Evolutionary conservation across 2,888 invertebrate genomes (phyloP), one percentile per base, ranked within the genome.

Genomic region (Steinernema hermaphroditum): DNA sequence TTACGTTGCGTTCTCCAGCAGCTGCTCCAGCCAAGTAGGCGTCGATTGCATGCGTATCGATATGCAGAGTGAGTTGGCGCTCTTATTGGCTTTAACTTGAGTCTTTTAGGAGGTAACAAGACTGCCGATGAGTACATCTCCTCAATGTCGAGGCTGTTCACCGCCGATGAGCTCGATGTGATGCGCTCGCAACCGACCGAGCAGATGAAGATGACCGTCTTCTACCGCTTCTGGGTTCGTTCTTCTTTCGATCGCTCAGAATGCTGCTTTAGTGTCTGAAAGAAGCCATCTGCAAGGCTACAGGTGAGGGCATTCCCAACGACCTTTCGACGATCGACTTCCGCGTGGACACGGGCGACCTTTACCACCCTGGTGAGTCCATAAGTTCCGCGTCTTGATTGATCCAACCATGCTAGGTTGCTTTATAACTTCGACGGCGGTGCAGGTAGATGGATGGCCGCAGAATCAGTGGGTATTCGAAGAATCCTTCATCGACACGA

Each of bases 11-110:
- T 83, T 86, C 74, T 84, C 83, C 0, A 83, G 81, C 70, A 84
- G 84, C 68, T 86, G 86, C 72, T 76, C 79, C 8, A 68, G 75
- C 1, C 73, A 80, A 50, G 82, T 87, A 27, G 86, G 86, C 24
- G 84, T 86, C 6, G 86, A 86, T 72, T 77, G 86, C 4, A 86
- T 86, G 86, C 68, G 83, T 46, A 74, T 86, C 19, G 83, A 86
- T 68, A 83, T 78, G 68, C 77, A 80, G 69, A 72, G 84, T 81
- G n/a, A 74, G 68, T 74, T 12, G 19, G 19, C 16, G 49, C 9
- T 9, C 19, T 8, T 16, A 9, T 19, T 6, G 49, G 9, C n/a
- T 49, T 19, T 9, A 6, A 12, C 6, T 49, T 41, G 41, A 6
- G 6, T 19, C 54, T 27, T 24, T 4, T 27, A 54, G 54, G 54